Conservation (phyloP, 2,113 vertebrate genomes). For the Candoia aspera region DNA sequence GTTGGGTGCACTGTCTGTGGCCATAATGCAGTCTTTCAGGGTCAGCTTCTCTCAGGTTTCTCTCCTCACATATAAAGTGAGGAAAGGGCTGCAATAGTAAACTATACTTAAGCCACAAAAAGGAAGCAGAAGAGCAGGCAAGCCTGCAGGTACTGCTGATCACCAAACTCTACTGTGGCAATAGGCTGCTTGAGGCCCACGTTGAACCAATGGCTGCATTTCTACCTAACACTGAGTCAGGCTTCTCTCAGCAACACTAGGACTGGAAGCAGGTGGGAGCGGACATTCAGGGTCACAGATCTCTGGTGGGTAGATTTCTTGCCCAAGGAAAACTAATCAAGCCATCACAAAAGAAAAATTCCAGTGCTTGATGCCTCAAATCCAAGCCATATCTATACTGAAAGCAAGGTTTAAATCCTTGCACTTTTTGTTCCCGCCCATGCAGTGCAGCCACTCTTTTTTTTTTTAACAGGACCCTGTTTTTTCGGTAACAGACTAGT, state of each 20-base stretch:
- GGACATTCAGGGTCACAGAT: too few species aligned
- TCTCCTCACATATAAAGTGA: neutral
- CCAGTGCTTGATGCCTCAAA: too few species aligned
- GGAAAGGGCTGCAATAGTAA: neutral
- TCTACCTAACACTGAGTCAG: neutral
- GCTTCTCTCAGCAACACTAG: too few species aligned
- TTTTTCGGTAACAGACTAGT: neutral
- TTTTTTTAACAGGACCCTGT: neutral
- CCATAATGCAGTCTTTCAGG: neutral
- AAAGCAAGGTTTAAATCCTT: neutral
- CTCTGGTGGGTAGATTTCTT: too few species aligned
- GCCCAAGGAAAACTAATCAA: too few species aligned
- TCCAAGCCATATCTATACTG: too few species aligned
- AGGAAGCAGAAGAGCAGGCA: neutral
- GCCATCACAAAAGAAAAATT: too few species aligned
- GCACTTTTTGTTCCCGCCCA: neutral
- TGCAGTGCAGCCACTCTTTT: neutral
- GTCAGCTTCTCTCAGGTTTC: neutral
- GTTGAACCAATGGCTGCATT: neutral
- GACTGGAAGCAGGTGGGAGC: neutral
- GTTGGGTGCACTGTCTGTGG: neutral
- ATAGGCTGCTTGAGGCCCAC: neutral
- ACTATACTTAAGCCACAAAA: neutral
- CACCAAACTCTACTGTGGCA: neutral
- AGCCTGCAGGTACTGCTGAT: neutral